Conservation (phyloP, 1,140 invertebrate species). For the Orchesella cincta region DNA sequence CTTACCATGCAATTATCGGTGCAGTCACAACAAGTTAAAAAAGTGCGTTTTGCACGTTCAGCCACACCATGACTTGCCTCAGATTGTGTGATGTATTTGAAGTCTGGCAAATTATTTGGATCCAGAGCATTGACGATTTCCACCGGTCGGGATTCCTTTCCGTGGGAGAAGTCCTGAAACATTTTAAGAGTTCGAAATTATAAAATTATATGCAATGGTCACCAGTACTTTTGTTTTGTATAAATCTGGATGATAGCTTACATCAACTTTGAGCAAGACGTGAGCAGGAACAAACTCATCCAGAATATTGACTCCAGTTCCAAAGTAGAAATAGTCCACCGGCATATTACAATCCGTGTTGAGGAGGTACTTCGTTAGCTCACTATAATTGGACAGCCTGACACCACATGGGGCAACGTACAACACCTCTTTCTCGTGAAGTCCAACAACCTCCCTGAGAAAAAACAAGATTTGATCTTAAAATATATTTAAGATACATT, state of each 20-base stretch:
- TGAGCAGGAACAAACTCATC: constrained; percentile 71
- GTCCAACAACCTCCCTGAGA: constrained; percentile 40
- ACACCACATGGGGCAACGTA: constrained; percentile 87
- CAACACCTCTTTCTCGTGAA: constrained; percentile 61
- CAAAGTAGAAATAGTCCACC: constrained; percentile 88
- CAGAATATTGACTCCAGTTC: constrained; percentile 73
- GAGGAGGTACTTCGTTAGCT: constrained; percentile 76
- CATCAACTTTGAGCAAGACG: neutral
- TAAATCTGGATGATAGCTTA: neutral
- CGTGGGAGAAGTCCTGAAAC: constrained; percentile 68
- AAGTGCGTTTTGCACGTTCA: constrained; percentile 80
- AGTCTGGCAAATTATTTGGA: constrained; percentile 74
- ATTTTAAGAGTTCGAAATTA: constrained; percentile 55
- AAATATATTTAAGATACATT: too few species aligned
- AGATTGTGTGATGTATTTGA: constrained; percentile 81
- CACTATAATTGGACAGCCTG: constrained; percentile 73
- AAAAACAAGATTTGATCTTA: neutral
- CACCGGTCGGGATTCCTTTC: constrained; percentile 83
- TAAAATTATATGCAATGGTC: too few species aligned
- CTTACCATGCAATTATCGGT: constrained; percentile 84
- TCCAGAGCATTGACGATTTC: constrained; percentile 89
- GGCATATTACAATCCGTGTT: constrained; percentile 71
- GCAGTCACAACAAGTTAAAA: constrained; percentile 89
- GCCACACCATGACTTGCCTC: constrained; percentile 81
- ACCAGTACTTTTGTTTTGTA: neutral